A percentile compares a stretch with the other conserved stretches of the same genome.
These are phyloP conservation scores for Chionis minor DNA, from an alignment of 2,113 vertebrate species.

Conservation along the genomic window DNA sequence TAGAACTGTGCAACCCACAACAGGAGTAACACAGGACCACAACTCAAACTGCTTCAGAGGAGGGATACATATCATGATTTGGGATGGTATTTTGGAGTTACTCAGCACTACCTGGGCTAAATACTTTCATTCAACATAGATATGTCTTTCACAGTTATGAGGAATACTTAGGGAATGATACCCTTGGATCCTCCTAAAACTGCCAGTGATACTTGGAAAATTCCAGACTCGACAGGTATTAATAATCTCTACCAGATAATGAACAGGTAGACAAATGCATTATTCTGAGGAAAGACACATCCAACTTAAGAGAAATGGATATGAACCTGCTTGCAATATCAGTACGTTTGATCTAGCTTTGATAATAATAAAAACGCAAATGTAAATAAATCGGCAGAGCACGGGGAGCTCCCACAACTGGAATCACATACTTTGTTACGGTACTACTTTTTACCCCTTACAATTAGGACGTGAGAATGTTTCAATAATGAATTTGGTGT, in stretches of 20 bases:
- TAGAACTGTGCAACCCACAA: neutral
- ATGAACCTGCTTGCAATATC: neutral
- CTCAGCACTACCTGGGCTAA: neutral
- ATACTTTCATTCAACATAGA: neutral
- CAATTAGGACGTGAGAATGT: neutral
- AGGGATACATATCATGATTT: neutral
- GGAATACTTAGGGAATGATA: neutral
- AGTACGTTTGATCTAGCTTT: neutral
- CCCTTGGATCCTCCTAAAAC: neutral
- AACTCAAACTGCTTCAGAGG: neutral
- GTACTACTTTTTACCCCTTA: neutral
- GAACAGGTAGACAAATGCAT: neutral
- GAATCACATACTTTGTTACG: neutral
- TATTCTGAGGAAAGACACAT: neutral
- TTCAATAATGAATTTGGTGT: constrained; percentile 37
- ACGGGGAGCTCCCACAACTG: neutral
- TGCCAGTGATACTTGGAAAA: neutral
- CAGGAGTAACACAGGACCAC: neutral
- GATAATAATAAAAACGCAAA: neutral
- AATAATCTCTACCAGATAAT: neutral
- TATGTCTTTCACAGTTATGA: neutral
- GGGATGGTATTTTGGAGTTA: neutral
- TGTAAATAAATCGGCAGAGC: neutral
- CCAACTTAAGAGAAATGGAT: neutral
- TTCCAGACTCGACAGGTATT: neutral